Evolutionary conservation across 2,888 invertebrate genomes (phyloP), one percentile per base, ranked within the genome.

Genomic region (Andrena trimmerana): DNA sequence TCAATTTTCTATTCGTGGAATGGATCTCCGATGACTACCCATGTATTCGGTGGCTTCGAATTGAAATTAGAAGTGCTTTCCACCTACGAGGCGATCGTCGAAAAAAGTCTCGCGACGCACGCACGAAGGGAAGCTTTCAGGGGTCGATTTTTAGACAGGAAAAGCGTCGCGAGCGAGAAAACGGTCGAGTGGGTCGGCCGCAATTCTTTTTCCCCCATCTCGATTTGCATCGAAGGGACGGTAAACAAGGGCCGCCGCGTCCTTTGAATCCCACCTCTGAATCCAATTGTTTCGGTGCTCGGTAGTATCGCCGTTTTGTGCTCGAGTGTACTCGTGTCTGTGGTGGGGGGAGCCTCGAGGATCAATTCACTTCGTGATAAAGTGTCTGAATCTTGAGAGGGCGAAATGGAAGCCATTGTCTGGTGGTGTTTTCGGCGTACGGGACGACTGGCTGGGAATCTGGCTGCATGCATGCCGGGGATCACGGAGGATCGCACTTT

Each of bases 351-450:
- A 27, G 72, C 72, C 36, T 76, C 83, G 72, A 77, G 81, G 77
- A 83, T 83, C 83, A 81, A 81, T 83, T 73, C 83, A 83, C 81
- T 73, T 24, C 27, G 69, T 71, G 84, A 83, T 84, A 83, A 83
- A 76, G 78, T 73, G 84, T 83, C 83, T 75, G 79, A 71, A 75
- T 75, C 75, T 78, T 76, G 78, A 83, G 79, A 84, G 42, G 16
- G 84, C 83, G 75, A 83, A 57, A 84, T 70, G 84, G 76, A 79
- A 84, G 73, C 69, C 83, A 76, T 79, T 79, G 83, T 81, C 77
- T 73, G 65, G 8, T 54, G 63, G 63, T 77, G 84, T 86, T 74
- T 81, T 78, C 74, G 74, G 73, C 72, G 57, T 78, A 69, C 67
- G 68, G 50, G 65, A 81, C 68, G 60, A 16, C 42, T 42, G 13